Evolutionary conservation across 2,113 vertebrate species (phyloP).

Genomic region (Caranx ignobilis): DNA sequence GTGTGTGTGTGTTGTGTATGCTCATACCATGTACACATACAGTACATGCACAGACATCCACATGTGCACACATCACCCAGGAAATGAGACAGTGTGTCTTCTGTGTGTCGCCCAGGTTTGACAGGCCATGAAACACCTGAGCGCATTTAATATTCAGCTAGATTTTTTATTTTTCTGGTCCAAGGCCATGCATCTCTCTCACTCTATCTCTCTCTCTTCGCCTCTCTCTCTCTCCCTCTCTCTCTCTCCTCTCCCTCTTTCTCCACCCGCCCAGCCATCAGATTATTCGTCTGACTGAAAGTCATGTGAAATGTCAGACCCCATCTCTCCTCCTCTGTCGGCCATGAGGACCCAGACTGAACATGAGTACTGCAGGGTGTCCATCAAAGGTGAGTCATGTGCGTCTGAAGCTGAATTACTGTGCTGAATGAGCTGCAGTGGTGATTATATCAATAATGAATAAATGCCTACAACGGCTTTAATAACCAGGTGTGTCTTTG

Average conservation of each 20-base stretch:
- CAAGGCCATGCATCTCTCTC: slow-evolving; percentile 44
- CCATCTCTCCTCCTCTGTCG: slow-evolving; percentile 16
- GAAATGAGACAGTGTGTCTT: slow-evolving; percentile 53
- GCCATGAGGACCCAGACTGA: slow-evolving; percentile 19
- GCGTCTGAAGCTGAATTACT: slow-evolving; percentile 4
- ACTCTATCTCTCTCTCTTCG: background rate
- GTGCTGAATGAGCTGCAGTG: slow-evolving; percentile 13
- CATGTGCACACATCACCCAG: slow-evolving; percentile 32
- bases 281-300: slow-evolving; percentile 69
- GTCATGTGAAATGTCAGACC: slow-evolving; percentile 56
- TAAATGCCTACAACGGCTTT: slow-evolving; percentile 25
- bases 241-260: background rate
- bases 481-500: slow-evolving; percentile 26
- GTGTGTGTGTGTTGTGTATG: slow-evolving; percentile 13
- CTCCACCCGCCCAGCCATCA: slow-evolving; percentile 27
- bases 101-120: slow-evolving; percentile 46
- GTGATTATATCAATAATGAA: slow-evolving; percentile 32
- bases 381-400: slow-evolving; percentile 52
- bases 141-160: slow-evolving; percentile 74
- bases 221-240: too few species aligned
- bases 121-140: slow-evolving; percentile 72
- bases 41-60: slow-evolving; percentile 24
- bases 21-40: slow-evolving; percentile 15
- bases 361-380: slow-evolving; percentile 32
- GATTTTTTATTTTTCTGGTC: slow-evolving; percentile 29